phyloP scores from a whole-genome alignment of 1,140 invertebrate species.

The Teleogryllus occipitalis region DNA sequence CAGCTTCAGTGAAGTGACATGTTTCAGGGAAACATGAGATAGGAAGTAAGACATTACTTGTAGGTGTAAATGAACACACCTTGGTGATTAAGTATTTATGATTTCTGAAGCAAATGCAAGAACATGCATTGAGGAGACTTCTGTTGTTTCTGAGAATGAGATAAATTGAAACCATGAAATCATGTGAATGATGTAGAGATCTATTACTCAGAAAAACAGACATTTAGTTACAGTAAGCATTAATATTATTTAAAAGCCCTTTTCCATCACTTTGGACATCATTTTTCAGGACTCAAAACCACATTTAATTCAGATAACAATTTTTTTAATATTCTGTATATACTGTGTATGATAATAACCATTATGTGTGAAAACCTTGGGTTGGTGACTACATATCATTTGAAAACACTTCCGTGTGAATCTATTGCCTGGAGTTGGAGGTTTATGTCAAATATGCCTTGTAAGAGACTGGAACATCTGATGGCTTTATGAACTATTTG shows the following conservation, averaged over 20 bases:
- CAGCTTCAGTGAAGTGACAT: conserved; percentile 21
- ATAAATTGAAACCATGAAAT: too few relatives aligned
- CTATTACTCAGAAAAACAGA: too few relatives aligned
- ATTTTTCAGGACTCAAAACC: too few relatives aligned
- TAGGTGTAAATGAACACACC: not conserved
- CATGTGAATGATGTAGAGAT: too few relatives aligned
- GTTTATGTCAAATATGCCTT: not conserved
- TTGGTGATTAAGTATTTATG: not conserved
- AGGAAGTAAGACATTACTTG: not conserved
- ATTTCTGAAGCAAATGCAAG: not conserved
- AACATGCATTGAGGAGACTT: not conserved
- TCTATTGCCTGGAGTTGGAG: not conserved
- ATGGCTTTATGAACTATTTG: not conserved
- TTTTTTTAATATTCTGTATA: not conserved
- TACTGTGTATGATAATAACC: not conserved
- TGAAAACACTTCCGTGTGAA: not conserved
- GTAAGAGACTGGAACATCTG: not conserved
- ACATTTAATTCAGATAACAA: too few relatives aligned
- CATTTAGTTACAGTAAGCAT: too few relatives aligned
- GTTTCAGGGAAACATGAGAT: not conserved
- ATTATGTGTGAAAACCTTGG: conserved; percentile 1
- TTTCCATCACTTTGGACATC: too few relatives aligned
- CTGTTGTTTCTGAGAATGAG: too few relatives aligned
- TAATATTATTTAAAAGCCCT: too few relatives aligned
- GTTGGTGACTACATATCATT: not conserved